Evolutionary conservation across 2,888 invertebrate species (phyloP), one percentile per base, ranked within the genome.

Genomic region (Agelastica alni): DNA sequence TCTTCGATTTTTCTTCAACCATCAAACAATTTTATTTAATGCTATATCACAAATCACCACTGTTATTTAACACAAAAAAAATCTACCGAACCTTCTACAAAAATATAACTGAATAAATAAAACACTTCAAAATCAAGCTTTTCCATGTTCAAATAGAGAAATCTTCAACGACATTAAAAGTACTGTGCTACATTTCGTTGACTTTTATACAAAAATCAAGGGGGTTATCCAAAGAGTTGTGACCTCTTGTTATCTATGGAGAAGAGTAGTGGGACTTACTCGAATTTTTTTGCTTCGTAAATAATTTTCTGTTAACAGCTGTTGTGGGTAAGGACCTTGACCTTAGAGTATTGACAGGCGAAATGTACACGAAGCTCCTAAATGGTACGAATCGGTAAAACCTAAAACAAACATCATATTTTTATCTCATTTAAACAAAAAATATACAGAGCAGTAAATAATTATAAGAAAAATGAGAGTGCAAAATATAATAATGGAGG

Each of bases 231-330:
- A 13, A 45, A 4, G 26, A 6, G n/a, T n/a, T n/a, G n/a, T 41
- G 42, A 49, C 49, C 32, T 41, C 17, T 41, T 10, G 14, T 49
- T 49, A 49, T 49, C 49, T 18, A 6, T 30, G 2, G 10, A 9
- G 5, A 17, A 30, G 1, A 17, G 31, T 26, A 22, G 41, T 49
- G 41, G 49, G 49, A 60, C 63, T 63, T 56, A 65, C 65, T 48
- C 44, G 62, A 32, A 46, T 49, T 52, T 52, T 59, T 59, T 45
- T 46, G 56, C 31, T 53, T 54, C 28, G 58, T 51, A 32, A 60
- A 61, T 53, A 58, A 53, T 31, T 39, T 46, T 59, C 63, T 61
- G 26, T 53, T 48, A 18, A 28, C 48, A 34, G 56, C 34, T 28
- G 58, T 10, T 44, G 53, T 57, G 2, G 41, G 43, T 12, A 34